Evolutionary conservation across 2,888 invertebrate genomes (phyloP).

Genomic region (Melanchra persicariae): DNA sequence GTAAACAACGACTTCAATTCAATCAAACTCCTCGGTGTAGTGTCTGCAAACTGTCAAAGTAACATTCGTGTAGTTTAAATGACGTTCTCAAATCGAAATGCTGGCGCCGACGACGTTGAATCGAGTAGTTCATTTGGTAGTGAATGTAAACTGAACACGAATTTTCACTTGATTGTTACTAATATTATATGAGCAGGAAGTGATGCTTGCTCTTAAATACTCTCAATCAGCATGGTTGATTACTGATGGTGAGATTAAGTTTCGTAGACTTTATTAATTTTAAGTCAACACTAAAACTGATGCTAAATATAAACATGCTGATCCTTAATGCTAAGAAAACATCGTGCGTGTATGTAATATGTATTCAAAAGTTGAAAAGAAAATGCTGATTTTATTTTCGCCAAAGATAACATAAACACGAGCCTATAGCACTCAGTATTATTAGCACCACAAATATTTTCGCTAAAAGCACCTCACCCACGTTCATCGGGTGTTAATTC

Average conservation of each 20-base stretch:
- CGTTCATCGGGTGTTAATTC: conserved; percentile 18
- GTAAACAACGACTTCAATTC: conserved; percentile 78
- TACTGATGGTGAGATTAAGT: background rate
- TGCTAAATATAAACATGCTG: background rate
- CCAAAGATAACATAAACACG: background rate
- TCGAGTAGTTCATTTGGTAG: conserved; percentile 73
- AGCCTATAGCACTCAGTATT: background rate
- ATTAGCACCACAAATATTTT: conserved; percentile 11
- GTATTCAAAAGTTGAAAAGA: background rate
- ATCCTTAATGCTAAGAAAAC: background rate
- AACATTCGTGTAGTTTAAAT: conserved; percentile 79
- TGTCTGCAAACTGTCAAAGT: conserved; percentile 79
- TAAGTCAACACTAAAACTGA: background rate
- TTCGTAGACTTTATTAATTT: background rate
- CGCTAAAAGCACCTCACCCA: background rate
- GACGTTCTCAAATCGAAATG: conserved; percentile 81
- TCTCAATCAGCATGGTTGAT: too few species aligned
- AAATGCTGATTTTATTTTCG: background rate
- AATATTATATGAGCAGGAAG: conserved; percentile 48
- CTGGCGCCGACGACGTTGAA: conserved; percentile 68
- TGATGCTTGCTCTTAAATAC: background rate
- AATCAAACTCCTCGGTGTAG: conserved; percentile 75
- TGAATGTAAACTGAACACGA: conserved; percentile 67
- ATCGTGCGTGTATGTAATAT: background rate
- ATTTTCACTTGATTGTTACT: conserved; percentile 72